These are phyloP conservation scores for Fistularia commersonii DNA, from an alignment of 2,797 vertebrate species.

Conservation along the genomic window DNA sequence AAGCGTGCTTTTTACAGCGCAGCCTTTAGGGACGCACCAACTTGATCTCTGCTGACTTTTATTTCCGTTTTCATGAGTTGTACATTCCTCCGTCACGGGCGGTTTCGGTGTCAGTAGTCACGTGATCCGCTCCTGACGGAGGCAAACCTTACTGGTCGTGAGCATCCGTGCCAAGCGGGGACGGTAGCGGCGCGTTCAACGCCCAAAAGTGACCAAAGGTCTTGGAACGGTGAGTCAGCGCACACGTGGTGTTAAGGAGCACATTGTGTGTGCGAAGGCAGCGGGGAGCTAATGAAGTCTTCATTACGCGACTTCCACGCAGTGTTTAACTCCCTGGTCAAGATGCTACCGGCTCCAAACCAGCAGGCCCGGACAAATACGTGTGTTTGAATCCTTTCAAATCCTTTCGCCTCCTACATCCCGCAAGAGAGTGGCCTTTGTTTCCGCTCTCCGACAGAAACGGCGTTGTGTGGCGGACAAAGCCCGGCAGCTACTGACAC, in stretches of 20 bases:
- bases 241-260: slow-evolving; percentile 28
- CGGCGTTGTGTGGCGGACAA: slow-evolving; percentile 38
- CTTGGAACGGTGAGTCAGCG: slow-evolving; percentile 18
- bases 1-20: slow-evolving; percentile 31
- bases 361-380: slow-evolving; percentile 56
- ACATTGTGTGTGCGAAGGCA: slow-evolving; percentile 38
- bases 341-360: slow-evolving; percentile 61
- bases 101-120: not conserved
- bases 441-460: slow-evolving; percentile 60
- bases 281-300: slow-evolving; percentile 59
- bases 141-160: not conserved
- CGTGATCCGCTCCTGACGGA: not conserved
- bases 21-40: slow-evolving; percentile 20
- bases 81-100: not conserved
- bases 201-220: slow-evolving; percentile 16
- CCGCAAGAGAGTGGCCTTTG: slow-evolving; percentile 50
- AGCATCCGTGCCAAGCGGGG: slow-evolving; percentile 17
- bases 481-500: slow-evolving; percentile 6
- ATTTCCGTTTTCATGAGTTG: slow-evolving; percentile 15
- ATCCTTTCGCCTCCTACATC: slow-evolving; percentile 36
- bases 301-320: slow-evolving; percentile 41
- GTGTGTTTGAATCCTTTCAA: slow-evolving; percentile 37
- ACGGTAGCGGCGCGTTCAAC: slow-evolving; percentile 23
- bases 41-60: slow-evolving; percentile 31
- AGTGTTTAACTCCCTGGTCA: slow-evolving; percentile 43